These are phyloP conservation scores for Dysdera silvatica DNA, from an alignment of 1,140 invertebrate genomes.

Conservation along the genomic window DNA sequence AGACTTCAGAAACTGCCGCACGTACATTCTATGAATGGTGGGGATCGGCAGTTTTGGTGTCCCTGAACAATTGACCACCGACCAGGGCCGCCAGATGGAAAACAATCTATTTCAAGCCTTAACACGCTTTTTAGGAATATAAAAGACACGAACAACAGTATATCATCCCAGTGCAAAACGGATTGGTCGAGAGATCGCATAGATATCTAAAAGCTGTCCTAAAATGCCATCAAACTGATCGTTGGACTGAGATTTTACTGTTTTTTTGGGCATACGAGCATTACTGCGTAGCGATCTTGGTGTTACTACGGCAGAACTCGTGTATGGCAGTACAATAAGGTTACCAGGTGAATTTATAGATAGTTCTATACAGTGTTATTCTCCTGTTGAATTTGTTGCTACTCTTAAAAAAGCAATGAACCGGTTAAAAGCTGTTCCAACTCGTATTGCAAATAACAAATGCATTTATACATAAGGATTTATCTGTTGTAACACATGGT, in stretches of 20 bases:
- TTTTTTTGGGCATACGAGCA: conserved; percentile 37
- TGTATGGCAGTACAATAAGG: conserved; percentile 27
- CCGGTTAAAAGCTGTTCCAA: too few species aligned
- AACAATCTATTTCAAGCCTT: conserved; percentile 28
- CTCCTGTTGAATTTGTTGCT: too few species aligned
- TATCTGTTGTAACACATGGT: too few species aligned
- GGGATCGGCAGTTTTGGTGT: conserved; percentile 42
- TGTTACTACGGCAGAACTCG: conserved; percentile 22
- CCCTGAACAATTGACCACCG: conserved; percentile 39
- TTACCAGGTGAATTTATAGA: conserved; percentile 27
- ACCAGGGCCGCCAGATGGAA: conserved; percentile 42
- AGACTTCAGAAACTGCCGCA: conserved; percentile 37
- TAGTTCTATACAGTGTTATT: too few species aligned
- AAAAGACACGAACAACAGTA: conserved; percentile 31
- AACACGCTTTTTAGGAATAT: conserved; percentile 16
- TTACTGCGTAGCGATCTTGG: conserved; percentile 35
- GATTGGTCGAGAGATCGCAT: conserved; percentile 41
- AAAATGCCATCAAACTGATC: conserved; percentile 6
- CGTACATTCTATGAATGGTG: conserved; percentile 34
- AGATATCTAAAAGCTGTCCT: conserved; percentile 41
- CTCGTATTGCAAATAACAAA: too few species aligned
- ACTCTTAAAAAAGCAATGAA: too few species aligned
- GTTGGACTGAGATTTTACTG: conserved; percentile 40
- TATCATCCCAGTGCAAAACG: conserved; percentile 34
- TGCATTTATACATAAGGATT: too few species aligned